Percentiles rank a stretch among this genome's conserved stretches.
Conservation (phyloP, 2,797 vertebrate species). For the Pangasius mekongensis region DNA sequence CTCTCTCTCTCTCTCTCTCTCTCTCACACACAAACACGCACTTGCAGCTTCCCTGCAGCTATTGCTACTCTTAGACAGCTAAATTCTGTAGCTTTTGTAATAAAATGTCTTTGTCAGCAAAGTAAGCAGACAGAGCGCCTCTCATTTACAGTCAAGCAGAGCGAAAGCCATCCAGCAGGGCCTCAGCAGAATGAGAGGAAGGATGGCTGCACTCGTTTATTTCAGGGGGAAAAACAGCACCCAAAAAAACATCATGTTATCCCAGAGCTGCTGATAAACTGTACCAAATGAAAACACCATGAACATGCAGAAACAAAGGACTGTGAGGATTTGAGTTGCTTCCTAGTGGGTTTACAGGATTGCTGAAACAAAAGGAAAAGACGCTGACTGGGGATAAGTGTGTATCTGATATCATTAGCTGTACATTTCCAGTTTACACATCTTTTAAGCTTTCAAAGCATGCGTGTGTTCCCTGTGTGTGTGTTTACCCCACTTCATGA, state of each 20-base stretch:
- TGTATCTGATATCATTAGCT: conserved; percentile 38
- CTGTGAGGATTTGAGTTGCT: neutral
- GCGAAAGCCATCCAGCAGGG: conserved; percentile 21
- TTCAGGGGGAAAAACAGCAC: neutral
- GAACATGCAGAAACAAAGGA: conserved; percentile 21
- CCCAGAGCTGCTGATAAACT: conserved; percentile 27
- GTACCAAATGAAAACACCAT: conserved; percentile 15
- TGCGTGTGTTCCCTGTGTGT: neutral
- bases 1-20: too few species aligned
- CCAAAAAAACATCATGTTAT: neutral
- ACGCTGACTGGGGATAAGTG: conserved; percentile 45
- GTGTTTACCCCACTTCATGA: conserved; percentile 20
- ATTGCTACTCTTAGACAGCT: conserved; percentile 64
- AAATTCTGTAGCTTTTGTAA: conserved; percentile 59
- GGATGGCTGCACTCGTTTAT: conserved; percentile 16
- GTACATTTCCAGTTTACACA: neutral
- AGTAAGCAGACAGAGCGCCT: conserved; percentile 54
- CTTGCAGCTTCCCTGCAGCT: conserved; percentile 66
- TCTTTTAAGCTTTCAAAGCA: conserved; percentile 25
- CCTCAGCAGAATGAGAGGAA: conserved; percentile 36
- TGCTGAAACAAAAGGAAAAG: conserved; percentile 34
- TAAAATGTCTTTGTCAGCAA: conserved; percentile 71
- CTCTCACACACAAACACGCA: conserved; percentile 48
- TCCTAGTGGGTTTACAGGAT: conserved; percentile 29
- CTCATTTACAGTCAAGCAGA: conserved; percentile 50